Evolutionary conservation across 2,888 invertebrate species (phyloP), one percentile per base, ranked within the genome.

Genomic region (Drosophila birchii): DNA sequence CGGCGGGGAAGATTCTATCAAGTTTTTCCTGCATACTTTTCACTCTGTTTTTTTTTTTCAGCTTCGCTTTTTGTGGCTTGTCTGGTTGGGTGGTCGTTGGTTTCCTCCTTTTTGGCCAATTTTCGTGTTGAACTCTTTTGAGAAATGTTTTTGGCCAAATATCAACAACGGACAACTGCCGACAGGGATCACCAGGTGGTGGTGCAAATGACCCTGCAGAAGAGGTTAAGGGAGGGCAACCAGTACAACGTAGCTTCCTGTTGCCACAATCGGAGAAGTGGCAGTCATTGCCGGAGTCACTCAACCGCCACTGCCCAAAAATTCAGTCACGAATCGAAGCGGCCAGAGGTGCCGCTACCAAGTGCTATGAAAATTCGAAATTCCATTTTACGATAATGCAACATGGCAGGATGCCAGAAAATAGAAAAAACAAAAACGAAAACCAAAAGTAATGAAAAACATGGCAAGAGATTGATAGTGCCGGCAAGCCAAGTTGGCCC

Each of bases 321-420:
- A n/a, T 23, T 32, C 67, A 45, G 58, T 58, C 69, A 69, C 60
- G 60, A 71, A 76, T 55, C 56, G 43, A 64, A 63, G 64, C 26
- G 69, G 58, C 66, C 71, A 64, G 53, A 78, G 78, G 74, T 47
- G 64, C 56, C 59, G 72, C 54, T 26, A 26, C 26, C 62, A 75
- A 75, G 74, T 57, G 74, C 64, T 66, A 61, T 44, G 49, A 71
- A 79, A 79, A 81, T 68, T 55, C 32, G 9, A 68, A 51, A 58
- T 73, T 79, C 76, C 74, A 76, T 82, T 79, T 78, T 69, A 80
- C 76, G 74, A 78, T 76, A 82, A 80, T 76, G 70, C 78, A 80
- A 59, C 45, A 61, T 81, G 82, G 83, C 83, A 70, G 60, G 8
- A 43, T 38, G 70, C 78, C 78, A 80, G 60, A 16, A 43, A 59